phyloP scores from a whole-genome alignment of 2,797 vertebrate genomes.

The Choloepus didactylus region DNA sequence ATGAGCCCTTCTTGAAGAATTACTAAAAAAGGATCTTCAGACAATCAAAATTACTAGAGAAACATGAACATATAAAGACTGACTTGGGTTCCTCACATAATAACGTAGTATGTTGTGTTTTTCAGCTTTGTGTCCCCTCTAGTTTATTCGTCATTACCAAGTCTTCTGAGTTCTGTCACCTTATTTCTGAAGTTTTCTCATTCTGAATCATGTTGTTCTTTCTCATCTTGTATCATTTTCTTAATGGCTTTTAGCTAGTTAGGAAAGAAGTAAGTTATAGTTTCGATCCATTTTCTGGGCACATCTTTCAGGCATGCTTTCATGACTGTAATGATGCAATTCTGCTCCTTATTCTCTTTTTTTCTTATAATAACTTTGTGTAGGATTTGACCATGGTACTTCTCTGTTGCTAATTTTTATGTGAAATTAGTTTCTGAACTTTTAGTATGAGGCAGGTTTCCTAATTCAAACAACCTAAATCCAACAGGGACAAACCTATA shows the following conservation, averaged over 20 bases:
- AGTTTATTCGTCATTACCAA: not conserved
- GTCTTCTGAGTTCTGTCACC: not conserved
- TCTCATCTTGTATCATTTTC: not conserved
- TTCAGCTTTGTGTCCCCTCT: not conserved
- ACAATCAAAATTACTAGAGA: not conserved
- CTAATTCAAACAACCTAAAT: not conserved
- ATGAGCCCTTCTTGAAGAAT: not conserved
- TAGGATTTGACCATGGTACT: too few species aligned
- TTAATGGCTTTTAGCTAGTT: constrained; percentile 14
- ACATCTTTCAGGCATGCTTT: not conserved
- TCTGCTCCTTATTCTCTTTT: not conserved
- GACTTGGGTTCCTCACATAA: not conserved
- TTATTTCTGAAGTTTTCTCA: not conserved
- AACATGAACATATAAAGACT: not conserved
- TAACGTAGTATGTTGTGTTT: not conserved
- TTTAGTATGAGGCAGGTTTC: not conserved
- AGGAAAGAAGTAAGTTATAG: not conserved
- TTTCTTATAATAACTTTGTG: not conserved
- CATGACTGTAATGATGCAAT: not conserved
- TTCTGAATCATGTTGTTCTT: not conserved
- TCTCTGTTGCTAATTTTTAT: too few species aligned
- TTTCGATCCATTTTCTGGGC: not conserved
- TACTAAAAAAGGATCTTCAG: not conserved
- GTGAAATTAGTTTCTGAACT: not conserved
- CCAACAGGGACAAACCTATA: not conserved